Percentiles rank a stretch among this genome's conserved stretches.
Conservation (phyloP, 2,797 vertebrate species). For the Coluber constrictor region DNA sequence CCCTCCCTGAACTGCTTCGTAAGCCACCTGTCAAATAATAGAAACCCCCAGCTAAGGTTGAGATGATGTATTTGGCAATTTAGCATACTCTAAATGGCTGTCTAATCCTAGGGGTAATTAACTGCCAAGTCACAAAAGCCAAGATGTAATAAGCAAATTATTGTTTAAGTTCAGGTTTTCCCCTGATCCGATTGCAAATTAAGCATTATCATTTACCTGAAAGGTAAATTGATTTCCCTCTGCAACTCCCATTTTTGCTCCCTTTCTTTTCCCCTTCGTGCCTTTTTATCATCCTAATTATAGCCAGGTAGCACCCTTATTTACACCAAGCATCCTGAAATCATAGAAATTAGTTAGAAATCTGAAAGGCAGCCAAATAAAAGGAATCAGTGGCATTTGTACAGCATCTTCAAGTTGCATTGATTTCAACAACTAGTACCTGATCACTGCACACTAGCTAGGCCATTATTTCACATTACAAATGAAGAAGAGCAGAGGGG, state of each 20-base stretch:
- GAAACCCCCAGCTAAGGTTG: slow-evolving; percentile 49
- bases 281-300: not conserved
- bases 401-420: not conserved
- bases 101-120: slow-evolving; percentile 54
- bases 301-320: not conserved
- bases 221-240: slow-evolving; percentile 24
- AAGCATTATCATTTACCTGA: slow-evolving; percentile 39
- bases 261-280: slow-evolving; percentile 13
- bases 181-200: slow-evolving; percentile 49
- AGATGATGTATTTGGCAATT: slow-evolving; percentile 49
- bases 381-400: slow-evolving; percentile 2
- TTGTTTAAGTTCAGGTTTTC: slow-evolving; percentile 53
- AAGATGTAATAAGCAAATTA: slow-evolving; percentile 48
- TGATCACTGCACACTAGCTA: not conserved
- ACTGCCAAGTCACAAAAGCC: slow-evolving; percentile 59
- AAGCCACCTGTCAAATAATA: slow-evolving; percentile 53
- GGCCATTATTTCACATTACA: not conserved
- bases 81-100: slow-evolving; percentile 43
- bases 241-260: slow-evolving; percentile 3
- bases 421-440: not conserved
- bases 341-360: not conserved
- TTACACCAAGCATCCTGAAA: slow-evolving; percentile 1
- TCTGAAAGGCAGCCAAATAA: not conserved
- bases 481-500: not conserved
- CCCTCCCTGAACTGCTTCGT: slow-evolving; percentile 48